phyloP scores from a whole-genome alignment of 1,140 invertebrate genomes.

The Monochamus saltuarius region DNA sequence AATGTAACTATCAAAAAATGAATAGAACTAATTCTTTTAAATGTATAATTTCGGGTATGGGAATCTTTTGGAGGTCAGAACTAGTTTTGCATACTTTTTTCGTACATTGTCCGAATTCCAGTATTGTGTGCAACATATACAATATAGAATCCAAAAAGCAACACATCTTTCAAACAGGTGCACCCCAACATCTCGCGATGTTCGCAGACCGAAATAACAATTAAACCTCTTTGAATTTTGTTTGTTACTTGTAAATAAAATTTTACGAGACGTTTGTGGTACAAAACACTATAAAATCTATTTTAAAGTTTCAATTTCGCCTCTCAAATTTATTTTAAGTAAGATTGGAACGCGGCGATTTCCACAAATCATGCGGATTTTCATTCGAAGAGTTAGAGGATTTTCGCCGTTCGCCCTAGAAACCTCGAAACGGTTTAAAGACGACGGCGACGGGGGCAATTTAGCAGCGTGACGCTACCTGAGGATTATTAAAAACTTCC shows the following conservation, averaged over 20 bases:
- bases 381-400: too few relatives aligned
- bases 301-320: slow-evolving; percentile 10
- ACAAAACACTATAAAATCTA: slow-evolving; percentile 19
- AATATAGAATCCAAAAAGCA: not conserved
- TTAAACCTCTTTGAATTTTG: not conserved
- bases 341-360: not conserved
- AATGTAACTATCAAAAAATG: too few relatives aligned
- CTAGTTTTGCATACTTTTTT: too few relatives aligned
- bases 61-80: too few relatives aligned
- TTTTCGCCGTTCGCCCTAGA: too few relatives aligned
- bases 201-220: slow-evolving; percentile 1
- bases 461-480: too few relatives aligned
- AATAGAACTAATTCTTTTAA: too few relatives aligned
- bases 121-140: too few relatives aligned
- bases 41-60: too few relatives aligned
- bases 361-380: too few relatives aligned
- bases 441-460: slow-evolving; percentile 1
- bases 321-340: slow-evolving; percentile 8
- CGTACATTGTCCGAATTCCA: too few relatives aligned
- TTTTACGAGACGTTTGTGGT: slow-evolving; percentile 18
- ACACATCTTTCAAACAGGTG: not conserved
- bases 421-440: slow-evolving; percentile 2
- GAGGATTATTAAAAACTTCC: too few relatives aligned
- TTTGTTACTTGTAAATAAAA: slow-evolving; percentile 17
- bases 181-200: not conserved